These are phyloP conservation scores for Mylabris phalerata DNA, from an alignment of 1,140 invertebrate species.

Conservation along the genomic window DNA sequence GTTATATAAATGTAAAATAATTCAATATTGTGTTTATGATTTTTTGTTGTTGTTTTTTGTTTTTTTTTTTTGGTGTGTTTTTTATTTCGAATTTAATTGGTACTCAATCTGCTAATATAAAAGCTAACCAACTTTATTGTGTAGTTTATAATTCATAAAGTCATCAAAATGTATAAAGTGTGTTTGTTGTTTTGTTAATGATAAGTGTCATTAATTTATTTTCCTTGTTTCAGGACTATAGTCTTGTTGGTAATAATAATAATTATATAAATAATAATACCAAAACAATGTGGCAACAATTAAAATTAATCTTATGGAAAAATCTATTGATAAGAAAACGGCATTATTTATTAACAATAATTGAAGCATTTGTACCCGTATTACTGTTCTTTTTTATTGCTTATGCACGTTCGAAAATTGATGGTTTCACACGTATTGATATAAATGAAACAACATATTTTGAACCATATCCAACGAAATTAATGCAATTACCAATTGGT, in stretches of 20 bases:
- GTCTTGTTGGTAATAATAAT: too few species aligned
- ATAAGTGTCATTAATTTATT: too few species aligned
- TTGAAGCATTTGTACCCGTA: slow-evolving; percentile 40
- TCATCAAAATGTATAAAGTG: background rate
- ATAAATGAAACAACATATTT: slow-evolving; percentile 26
- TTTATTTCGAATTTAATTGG: too few species aligned
- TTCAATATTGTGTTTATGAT: too few species aligned
- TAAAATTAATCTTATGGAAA: slow-evolving; percentile 42
- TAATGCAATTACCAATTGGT: slow-evolving; percentile 14
- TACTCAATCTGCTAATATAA: too few species aligned
- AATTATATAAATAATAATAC: too few species aligned
- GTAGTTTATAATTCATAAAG: background rate
- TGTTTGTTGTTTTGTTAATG: background rate
- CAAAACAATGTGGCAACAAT: slow-evolving; percentile 7
- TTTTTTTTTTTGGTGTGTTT: too few species aligned
- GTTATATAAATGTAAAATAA: too few species aligned
- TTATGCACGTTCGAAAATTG: slow-evolving; percentile 33
- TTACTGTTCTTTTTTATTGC: slow-evolving; percentile 36
- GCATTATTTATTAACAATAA: slow-evolving; percentile 42
- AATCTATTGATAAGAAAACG: slow-evolving; percentile 40
- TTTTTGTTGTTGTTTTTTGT: too few species aligned
- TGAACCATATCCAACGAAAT: background rate
- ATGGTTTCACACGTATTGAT: slow-evolving; percentile 26
- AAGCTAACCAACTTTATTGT: too few species aligned
- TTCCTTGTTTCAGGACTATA: too few species aligned